Percentiles rank a stretch among this genome's conserved stretches.
These are phyloP conservation scores for Tarsius wallacei DNA, from an alignment of 2,797 vertebrate species.

Conservation along the genomic window DNA sequence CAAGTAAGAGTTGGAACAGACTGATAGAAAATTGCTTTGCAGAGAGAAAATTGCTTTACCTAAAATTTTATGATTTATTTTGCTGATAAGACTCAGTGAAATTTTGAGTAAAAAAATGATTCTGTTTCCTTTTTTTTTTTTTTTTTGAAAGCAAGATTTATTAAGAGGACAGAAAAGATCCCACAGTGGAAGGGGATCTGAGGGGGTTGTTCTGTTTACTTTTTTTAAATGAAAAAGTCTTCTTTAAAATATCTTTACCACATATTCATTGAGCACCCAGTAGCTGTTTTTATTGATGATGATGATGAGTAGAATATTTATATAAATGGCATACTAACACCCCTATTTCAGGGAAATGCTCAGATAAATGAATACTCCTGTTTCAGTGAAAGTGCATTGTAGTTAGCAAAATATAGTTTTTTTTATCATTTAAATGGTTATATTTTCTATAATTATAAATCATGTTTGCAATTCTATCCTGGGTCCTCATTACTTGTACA, in stretches of 20 bases:
- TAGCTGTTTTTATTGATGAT: not conserved
- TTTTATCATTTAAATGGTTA: not conserved
- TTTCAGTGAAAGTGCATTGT: not conserved
- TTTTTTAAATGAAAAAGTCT: not conserved
- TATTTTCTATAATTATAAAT: not conserved
- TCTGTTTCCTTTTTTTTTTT: not conserved
- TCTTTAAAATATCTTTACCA: not conserved
- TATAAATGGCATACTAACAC: not conserved
- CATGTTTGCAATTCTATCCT: not conserved
- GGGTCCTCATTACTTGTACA: not conserved
- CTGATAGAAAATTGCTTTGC: not conserved
- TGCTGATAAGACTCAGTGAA: not conserved
- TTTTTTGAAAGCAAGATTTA: too few species aligned
- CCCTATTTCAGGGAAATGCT: not conserved
- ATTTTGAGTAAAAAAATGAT: not conserved
- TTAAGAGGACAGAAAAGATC: too few species aligned
- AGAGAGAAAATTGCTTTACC: not conserved
- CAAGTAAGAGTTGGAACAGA: not conserved
- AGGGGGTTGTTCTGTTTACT: not conserved
- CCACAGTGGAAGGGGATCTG: too few species aligned
- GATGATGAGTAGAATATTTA: not conserved
- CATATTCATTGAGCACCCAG: not conserved
- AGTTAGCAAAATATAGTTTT: not conserved
- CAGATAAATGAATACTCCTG: not conserved
- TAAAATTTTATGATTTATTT: constrained; percentile 9